phyloP scores from a whole-genome alignment of 2,797 vertebrate species.

The Coccyzus lansbergi region DNA sequence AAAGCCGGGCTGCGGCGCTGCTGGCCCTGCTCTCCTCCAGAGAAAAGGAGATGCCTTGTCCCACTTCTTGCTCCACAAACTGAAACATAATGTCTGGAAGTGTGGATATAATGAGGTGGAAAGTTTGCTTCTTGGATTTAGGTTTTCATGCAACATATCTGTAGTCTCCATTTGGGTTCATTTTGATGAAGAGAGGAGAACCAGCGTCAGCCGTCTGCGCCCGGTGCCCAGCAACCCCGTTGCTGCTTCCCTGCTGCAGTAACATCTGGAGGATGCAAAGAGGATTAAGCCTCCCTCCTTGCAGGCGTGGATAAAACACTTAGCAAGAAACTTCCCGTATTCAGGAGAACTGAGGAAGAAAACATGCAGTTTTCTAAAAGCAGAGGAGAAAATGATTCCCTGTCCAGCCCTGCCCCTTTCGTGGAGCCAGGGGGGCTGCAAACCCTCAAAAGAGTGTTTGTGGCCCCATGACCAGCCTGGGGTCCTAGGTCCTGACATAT shows the following conservation, averaged over 20 bases:
- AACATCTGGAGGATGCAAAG: not conserved
- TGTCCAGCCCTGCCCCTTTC: accelerated
- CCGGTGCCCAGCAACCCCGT: accelerated
- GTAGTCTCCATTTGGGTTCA: not conserved
- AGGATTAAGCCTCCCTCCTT: not conserved
- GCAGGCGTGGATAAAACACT: not conserved
- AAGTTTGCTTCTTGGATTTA: not conserved
- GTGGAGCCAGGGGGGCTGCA: accelerated
- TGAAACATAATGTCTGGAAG: not conserved
- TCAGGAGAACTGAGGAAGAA: not conserved
- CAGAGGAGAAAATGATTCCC: not conserved
- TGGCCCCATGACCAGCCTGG: accelerated
- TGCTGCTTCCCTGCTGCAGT: not conserved
- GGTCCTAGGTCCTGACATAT: accelerated
- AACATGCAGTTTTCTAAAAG: not conserved
- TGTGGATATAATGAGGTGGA: not conserved
- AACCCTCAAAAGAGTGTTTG: accelerated
- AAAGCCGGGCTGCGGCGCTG: not conserved
- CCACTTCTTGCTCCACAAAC: not conserved
- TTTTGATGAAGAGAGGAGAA: not conserved
- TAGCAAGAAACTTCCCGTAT: not conserved
- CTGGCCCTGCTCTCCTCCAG: not conserved
- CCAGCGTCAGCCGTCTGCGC: accelerated
- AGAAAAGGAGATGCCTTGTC: not conserved
- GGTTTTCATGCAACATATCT: accelerated